These are phyloP conservation scores for Lophotriccus pileatus DNA, from an alignment of 2,797 vertebrate species.

Conservation along the genomic window DNA sequence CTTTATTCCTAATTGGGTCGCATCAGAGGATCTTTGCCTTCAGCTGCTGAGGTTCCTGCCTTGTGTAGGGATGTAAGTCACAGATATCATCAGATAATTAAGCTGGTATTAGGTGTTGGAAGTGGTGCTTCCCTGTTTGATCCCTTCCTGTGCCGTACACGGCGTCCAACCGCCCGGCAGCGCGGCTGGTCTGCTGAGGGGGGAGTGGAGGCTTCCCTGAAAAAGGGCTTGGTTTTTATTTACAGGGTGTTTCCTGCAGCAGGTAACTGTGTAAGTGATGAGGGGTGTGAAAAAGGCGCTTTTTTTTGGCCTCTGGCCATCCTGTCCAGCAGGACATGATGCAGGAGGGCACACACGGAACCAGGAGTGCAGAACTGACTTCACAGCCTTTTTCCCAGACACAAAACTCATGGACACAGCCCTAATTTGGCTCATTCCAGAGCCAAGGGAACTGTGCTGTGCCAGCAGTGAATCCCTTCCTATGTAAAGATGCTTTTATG, in stretches of 20 bases:
- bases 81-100: not conserved
- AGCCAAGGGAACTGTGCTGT: not conserved
- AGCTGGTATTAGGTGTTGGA: not conserved
- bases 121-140: not conserved
- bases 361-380: accelerated
- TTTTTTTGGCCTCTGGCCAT: accelerated
- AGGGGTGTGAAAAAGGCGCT: not conserved
- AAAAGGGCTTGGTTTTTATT: not conserved
- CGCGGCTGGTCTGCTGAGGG: accelerated
- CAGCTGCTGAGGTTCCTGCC: slow-evolving; percentile 1
- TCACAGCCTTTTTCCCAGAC: not conserved
- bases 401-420: accelerated
- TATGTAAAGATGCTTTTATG: not conserved
- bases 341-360: not conserved
- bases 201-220: accelerated
- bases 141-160: not conserved
- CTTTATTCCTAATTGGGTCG: slow-evolving; percentile 60
- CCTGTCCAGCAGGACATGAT: accelerated
- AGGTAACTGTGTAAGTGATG: accelerated
- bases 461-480: accelerated
- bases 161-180: accelerated
- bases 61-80: not conserved
- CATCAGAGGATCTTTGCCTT: slow-evolving; percentile 59
- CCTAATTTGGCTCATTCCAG: not conserved
- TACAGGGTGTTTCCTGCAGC: accelerated